These are phyloP conservation scores for Platichthys flesus DNA, from an alignment of 2,113 vertebrate genomes.

Conservation along the genomic window DNA sequence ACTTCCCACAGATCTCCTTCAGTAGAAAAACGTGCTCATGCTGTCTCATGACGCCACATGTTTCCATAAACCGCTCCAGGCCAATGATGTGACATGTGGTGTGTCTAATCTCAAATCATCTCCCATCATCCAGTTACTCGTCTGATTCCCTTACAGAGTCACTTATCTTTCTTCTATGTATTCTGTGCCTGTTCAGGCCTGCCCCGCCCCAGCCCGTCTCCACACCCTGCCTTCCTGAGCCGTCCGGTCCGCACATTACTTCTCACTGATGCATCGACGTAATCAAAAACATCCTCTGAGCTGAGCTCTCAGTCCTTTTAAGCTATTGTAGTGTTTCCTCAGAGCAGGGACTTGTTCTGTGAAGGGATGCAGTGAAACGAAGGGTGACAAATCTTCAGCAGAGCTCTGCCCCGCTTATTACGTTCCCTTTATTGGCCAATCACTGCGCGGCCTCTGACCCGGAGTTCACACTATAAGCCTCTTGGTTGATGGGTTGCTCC, in stretches of 20 bases:
- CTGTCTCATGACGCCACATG: background rate
- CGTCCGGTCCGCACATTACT: background rate
- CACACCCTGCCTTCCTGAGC: conserved; percentile 6
- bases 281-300: conserved; percentile 16
- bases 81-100: background rate
- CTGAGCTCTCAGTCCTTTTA: conserved; percentile 4
- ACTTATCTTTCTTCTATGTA: conserved; percentile 2
- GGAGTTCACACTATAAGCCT: conserved; percentile 18
- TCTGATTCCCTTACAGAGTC: background rate
- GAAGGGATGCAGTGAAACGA: conserved; percentile 1
- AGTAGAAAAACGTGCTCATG: background rate
- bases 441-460: conserved; percentile 35
- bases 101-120: conserved; percentile 9
- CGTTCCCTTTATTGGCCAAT: conserved; percentile 39
- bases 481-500: conserved; percentile 18
- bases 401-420: background rate
- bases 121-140: background rate
- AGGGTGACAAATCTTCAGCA: conserved; percentile 13
- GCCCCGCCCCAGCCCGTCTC: background rate
- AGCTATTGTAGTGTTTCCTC: background rate
- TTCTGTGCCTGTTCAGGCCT: background rate
- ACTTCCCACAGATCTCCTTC: background rate
- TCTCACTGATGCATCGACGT: conserved; percentile 7
- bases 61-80: background rate
- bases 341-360: conserved; percentile 3